These are phyloP conservation scores for Pollachius pollachius DNA, from an alignment of 2,113 vertebrate genomes.

Conservation along the genomic window DNA sequence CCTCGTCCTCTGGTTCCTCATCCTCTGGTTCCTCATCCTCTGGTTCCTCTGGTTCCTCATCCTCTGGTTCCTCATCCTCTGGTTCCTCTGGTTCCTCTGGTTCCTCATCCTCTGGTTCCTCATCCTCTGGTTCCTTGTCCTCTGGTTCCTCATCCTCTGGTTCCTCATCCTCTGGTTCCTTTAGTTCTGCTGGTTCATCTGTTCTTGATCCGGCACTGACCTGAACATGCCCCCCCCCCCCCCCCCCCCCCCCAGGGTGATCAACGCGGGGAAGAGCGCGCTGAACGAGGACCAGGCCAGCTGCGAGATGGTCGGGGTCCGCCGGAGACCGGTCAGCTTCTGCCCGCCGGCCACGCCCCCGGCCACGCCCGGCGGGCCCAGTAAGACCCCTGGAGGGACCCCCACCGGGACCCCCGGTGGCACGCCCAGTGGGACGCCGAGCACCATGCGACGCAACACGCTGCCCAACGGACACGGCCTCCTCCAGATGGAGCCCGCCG, in stretches of 20 bases:
- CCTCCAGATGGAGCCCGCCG: conserved; percentile 37
- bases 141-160: neutral
- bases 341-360: conserved; percentile 42
- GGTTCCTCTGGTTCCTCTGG: neutral
- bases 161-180: no score
- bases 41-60: neutral
- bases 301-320: conserved; percentile 63
- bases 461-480: conserved; percentile 64
- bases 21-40: neutral
- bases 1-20: neutral
- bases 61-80: neutral
- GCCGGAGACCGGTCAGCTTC: conserved; percentile 64
- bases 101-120: neutral
- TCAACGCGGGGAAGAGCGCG: conserved; percentile 68
- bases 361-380: neutral
- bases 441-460: conserved; percentile 61
- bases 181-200: neutral
- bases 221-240: no score
- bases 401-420: conserved; percentile 46
- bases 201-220: no score
- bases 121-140: neutral
- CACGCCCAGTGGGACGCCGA: conserved; percentile 61
- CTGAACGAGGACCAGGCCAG: conserved; percentile 71
- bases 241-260: conserved; percentile 52
- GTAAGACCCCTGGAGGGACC: conserved; percentile 28